A percentile compares a stretch with the other conserved stretches of the same genome.
Conservation (phyloP, 64 coral and sea anemone species). For the Cladopsammia gracilis region DNA sequence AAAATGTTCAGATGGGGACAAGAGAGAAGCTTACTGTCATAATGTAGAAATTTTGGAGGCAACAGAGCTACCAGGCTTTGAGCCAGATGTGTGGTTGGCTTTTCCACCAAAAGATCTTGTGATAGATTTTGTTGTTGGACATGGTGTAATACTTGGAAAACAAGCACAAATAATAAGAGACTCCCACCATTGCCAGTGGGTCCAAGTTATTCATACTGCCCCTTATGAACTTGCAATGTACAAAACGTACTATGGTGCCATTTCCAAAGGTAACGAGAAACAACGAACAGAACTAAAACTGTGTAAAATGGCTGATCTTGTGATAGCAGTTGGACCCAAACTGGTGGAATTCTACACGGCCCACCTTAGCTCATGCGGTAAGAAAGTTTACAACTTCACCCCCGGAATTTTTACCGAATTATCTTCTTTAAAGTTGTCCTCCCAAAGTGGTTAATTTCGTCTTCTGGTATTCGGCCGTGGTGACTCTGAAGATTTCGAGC, state of each 20-base stretch:
- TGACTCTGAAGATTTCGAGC: constrained; percentile 1
- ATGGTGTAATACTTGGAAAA: background rate
- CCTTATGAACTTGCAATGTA: background rate
- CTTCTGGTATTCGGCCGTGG: background rate
- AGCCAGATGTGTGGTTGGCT: background rate
- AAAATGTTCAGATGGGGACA: background rate
- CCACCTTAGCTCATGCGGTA: background rate
- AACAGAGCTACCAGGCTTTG: background rate
- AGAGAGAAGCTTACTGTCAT: background rate
- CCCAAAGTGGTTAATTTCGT: background rate
- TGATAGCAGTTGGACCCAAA: constrained; percentile 2
- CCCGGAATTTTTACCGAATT: background rate
- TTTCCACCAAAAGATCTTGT: background rate
- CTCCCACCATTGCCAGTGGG: background rate
- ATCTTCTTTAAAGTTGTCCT: no score
- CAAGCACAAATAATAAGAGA: background rate
- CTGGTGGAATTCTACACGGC: background rate
- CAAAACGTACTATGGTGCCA: background rate
- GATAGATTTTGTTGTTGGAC: background rate
- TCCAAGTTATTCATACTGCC: background rate
- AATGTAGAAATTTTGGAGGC: background rate
- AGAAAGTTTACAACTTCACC: background rate
- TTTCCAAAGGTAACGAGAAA: background rate
- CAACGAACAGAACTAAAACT: background rate
- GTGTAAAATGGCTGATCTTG: constrained; percentile 3